phyloP scores from a whole-genome alignment of 2,797 vertebrate species.

The Hephaestus fuliginosus region DNA sequence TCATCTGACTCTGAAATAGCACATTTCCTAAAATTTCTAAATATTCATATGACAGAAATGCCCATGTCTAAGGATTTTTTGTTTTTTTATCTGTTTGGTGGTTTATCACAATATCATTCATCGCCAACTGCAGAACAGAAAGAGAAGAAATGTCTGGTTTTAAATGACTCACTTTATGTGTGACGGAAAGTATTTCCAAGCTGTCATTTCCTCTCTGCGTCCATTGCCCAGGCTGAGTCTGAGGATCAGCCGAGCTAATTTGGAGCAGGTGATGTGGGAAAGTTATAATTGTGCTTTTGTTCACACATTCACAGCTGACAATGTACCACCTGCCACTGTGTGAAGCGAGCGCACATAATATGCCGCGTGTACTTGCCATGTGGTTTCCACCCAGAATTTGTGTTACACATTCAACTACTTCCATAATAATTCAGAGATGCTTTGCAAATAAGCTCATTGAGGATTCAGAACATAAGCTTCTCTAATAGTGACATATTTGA shows the following conservation, averaged over 20 bases:
- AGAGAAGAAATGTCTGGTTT: slow-evolving; percentile 10
- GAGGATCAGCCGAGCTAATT: slow-evolving; percentile 58
- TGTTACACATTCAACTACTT: slow-evolving; percentile 43
- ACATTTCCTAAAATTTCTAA: not conserved
- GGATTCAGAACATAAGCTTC: slow-evolving; percentile 21
- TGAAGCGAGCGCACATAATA: slow-evolving; percentile 45
- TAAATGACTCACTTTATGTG: slow-evolving; percentile 38
- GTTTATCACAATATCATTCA: not conserved
- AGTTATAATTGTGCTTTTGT: slow-evolving; percentile 81
- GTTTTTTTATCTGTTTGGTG: not conserved
- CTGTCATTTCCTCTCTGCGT: slow-evolving; percentile 44
- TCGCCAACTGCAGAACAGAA: not conserved
- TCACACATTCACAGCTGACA: slow-evolving; percentile 79
- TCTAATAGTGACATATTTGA: slow-evolving; percentile 20
- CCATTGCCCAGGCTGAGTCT: slow-evolving; percentile 38
- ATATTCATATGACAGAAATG: not conserved
- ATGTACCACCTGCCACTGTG: slow-evolving; percentile 76
- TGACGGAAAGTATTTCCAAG: slow-evolving; percentile 44
- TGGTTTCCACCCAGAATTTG: slow-evolving; percentile 43
- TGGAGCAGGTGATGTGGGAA: slow-evolving; percentile 76
- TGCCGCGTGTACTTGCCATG: slow-evolving; percentile 49
- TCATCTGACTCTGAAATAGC: not conserved
- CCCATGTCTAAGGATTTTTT: not conserved
- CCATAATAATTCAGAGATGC: slow-evolving; percentile 27
- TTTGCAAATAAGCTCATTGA: slow-evolving; percentile 51